Base-by-base conservation (phyloP, 2,888 invertebrate species). In the Chaitophorus viminalis region DNA sequence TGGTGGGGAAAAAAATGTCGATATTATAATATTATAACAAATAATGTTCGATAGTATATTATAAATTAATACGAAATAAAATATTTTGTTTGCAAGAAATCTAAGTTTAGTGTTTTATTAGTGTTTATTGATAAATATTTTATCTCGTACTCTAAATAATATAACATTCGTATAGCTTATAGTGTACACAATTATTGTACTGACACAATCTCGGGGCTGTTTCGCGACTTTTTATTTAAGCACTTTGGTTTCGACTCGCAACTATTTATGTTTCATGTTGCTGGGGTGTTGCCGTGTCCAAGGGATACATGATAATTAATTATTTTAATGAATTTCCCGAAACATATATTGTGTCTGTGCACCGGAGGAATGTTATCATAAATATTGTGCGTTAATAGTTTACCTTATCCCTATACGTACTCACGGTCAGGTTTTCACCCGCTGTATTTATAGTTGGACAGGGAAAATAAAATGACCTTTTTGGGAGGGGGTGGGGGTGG, bases 331-430 rank as follows among this genome's bases (percentile, higher is more conserved):
- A 79, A 79, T 79, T 79, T 87, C 54, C 54, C 60, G 54, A 87
- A 79, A 79, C 78, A 60, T 87, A 72, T 65, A n/a, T n/a, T n/a
- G 70, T 36, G 77, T 54, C 36, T 33, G 31, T 2, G 14, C 21
- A 31, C 60, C 3, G 74, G 46, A 46, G n/a, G 70, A 60, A 87
- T 60, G 54, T 79, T 79, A 60, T 60, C 78, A 79, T 87, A 87
- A 87, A 85, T 85, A n/a, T n/a, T n/a, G n/a, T 85, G 77, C 72
- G 65, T 74, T 83, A 83, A 83, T 74, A 83, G 82, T 36, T 14
- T 17, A 5, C 54, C n/a, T 52, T 46, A 31, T 3, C 25, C n/a
- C n/a, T n/a, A n/a, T n/a, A n/a, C n/a, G n/a, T 17, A 11, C 11
- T 8, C 68, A 5, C 60, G 5, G 25, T 6, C 29, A 6, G 68